A percentile compares a stretch with the other conserved stretches of the same genome.
Evolutionary conservation across 2,888 invertebrate species (phyloP).

Genomic region (Apodemia hepburni): DNA sequence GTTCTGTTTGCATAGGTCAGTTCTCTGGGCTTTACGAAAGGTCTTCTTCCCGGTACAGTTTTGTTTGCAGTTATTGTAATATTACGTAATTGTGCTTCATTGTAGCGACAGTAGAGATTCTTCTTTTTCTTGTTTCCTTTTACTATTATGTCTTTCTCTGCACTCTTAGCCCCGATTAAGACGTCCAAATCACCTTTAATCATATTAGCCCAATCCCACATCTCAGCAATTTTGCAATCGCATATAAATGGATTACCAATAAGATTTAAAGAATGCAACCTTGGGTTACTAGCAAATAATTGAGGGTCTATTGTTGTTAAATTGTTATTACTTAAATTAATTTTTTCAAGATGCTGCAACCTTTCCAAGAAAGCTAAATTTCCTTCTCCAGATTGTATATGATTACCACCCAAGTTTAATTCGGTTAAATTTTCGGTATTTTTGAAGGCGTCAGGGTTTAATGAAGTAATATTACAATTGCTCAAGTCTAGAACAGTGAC

Average conservation of each 20-base stretch:
- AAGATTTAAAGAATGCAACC: conserved; percentile 81
- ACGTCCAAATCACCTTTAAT: conserved; percentile 83
- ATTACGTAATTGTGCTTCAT: conserved; percentile 75
- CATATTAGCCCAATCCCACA: conserved; percentile 87
- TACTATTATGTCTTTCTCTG: conserved; percentile 81
- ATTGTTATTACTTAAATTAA: conserved; percentile 83
- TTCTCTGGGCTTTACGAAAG: conserved; percentile 80
- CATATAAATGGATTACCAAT: conserved; percentile 86
- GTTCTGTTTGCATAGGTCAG: conserved; percentile 81
- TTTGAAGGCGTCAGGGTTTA: conserved; percentile 81
- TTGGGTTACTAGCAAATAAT: conserved; percentile 77
- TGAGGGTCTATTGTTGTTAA: conserved; percentile 80
- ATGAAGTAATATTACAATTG: conserved; percentile 81
- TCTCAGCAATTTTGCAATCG: conserved; percentile 84
- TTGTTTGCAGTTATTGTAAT: conserved; percentile 69
- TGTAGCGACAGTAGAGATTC: conserved; percentile 82
- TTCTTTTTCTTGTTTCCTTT: conserved; percentile 84
- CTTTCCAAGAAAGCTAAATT: conserved; percentile 78
- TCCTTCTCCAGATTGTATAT: conserved; percentile 64
- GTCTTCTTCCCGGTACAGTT: conserved; percentile 75
- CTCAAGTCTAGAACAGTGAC: conserved; percentile 83
- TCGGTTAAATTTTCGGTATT: conserved; percentile 82
- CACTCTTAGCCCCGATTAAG: conserved; percentile 83
- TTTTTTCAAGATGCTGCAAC: conserved; percentile 76
- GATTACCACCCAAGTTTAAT: conserved; percentile 81